Evolutionary conservation across 2,888 invertebrate genomes (phyloP).

Genomic region (Apeira syringaria): DNA sequence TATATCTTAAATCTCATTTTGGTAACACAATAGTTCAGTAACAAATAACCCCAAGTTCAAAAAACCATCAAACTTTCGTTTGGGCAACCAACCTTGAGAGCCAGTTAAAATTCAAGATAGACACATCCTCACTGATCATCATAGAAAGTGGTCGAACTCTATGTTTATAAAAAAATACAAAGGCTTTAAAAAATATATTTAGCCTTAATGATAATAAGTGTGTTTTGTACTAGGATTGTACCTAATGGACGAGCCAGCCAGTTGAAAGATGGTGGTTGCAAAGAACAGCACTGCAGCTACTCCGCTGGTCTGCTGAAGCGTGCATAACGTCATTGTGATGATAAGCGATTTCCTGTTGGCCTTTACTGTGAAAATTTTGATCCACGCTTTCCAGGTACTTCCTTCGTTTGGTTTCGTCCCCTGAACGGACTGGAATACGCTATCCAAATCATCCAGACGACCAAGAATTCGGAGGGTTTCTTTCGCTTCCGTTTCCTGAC

Average conservation of each 20-base stretch:
- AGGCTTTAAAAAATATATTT: no score
- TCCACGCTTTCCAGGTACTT: conserved; percentile 45
- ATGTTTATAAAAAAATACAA: no score
- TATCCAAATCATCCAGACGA: conserved; percentile 43
- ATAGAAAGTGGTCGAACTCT: no score
- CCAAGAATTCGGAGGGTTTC: conserved; percentile 41
- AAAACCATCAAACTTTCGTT: no score
- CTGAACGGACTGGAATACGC: conserved; percentile 43
- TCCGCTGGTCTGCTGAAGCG: conserved; percentile 40
- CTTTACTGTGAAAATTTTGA: conserved; percentile 49
- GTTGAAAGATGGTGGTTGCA: conserved; percentile 47
- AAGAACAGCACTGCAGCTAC: conserved; percentile 48
- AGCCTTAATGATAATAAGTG: no score
- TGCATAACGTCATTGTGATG: conserved; percentile 44
- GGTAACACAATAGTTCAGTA: no score
- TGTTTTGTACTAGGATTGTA: no score
- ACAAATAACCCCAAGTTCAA: no score
- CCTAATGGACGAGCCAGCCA: conserved; percentile 45
- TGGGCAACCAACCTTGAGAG: no score
- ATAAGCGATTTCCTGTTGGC: conserved; percentile 45
- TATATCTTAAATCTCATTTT: no score
- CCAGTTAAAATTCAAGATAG: no score
- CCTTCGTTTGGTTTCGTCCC: conserved; percentile 39
- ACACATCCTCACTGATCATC: no score
- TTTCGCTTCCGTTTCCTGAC: conserved; percentile 46